Evolutionary conservation across 2,888 invertebrate genomes (phyloP).

Genomic region (Limnephilus marmoratus): DNA sequence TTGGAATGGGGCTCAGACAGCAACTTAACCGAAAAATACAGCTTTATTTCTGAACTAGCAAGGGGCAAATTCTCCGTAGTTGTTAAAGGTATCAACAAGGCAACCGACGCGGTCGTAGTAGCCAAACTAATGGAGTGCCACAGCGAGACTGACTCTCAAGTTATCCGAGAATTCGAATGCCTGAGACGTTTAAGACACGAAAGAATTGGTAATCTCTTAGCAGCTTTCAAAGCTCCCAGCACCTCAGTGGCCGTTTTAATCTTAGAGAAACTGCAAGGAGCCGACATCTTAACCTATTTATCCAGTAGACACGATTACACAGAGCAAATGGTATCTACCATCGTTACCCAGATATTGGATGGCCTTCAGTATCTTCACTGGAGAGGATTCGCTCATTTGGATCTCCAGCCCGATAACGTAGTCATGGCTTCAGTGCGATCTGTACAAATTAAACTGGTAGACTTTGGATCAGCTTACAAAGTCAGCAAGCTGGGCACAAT

Average conservation of each 20-base stretch:
- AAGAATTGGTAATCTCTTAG: slow-evolving; percentile 86
- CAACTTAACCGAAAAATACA: slow-evolving; percentile 86
- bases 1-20: slow-evolving; percentile 84
- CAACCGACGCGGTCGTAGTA: slow-evolving; percentile 85
- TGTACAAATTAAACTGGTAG: slow-evolving; percentile 92
- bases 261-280: slow-evolving; percentile 91
- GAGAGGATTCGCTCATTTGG: slow-evolving; percentile 92
- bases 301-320: slow-evolving; percentile 93
- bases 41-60: slow-evolving; percentile 90
- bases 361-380: slow-evolving; percentile 97
- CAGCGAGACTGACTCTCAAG: slow-evolving; percentile 80
- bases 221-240: slow-evolving; percentile 84
- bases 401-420: slow-evolving; percentile 96
- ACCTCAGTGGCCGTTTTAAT: slow-evolving; percentile 84
- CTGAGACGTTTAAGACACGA: slow-evolving; percentile 91
- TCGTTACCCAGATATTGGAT: slow-evolving; percentile 91
- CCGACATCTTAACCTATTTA: slow-evolving; percentile 93
- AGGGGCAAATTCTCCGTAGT: slow-evolving; percentile 93
- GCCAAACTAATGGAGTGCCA: slow-evolving; percentile 88
- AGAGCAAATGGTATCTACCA: slow-evolving; percentile 93
- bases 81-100: slow-evolving; percentile 87
- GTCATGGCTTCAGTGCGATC: slow-evolving; percentile 92
- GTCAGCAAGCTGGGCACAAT: slow-evolving; percentile 88
- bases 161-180: slow-evolving; percentile 90
- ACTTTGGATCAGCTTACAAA: slow-evolving; percentile 91